phyloP scores from a whole-genome alignment of 2,888 invertebrate species.

The Craniophora ligustri region DNA sequence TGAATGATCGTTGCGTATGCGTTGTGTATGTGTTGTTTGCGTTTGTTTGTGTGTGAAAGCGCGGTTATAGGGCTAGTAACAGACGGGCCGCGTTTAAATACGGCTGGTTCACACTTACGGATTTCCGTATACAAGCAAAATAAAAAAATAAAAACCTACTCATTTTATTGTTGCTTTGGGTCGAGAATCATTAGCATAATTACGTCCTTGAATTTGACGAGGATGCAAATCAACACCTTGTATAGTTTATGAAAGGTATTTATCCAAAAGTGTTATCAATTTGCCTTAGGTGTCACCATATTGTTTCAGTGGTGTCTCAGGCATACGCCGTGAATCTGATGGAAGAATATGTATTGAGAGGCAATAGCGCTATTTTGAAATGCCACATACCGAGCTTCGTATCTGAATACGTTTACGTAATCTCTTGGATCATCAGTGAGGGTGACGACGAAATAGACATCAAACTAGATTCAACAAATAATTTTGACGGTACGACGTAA shows the following conservation, averaged over 20 bases:
- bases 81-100: too few species aligned
- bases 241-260: conserved; percentile 1
- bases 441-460: conserved; percentile 85
- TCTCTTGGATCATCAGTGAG: conserved; percentile 95
- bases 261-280: conserved; percentile 9
- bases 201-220: too few species aligned
- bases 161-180: too few species aligned
- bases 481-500: conserved; percentile 75
- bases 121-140: too few species aligned
- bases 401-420: conserved; percentile 95
- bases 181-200: too few species aligned
- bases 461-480: conserved; percentile 75
- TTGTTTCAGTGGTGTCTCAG: conserved; percentile 96
- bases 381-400: conserved; percentile 98
- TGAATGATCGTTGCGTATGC: too few species aligned
- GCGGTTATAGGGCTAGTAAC: too few species aligned
- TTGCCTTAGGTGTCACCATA: conserved; percentile 41
- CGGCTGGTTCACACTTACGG: too few species aligned
- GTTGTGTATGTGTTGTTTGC: too few species aligned
- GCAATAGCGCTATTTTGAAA: conserved; percentile 97
- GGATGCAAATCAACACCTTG: too few species aligned
- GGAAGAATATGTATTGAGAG: conserved; percentile 97
- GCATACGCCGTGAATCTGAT: conserved; percentile 96
- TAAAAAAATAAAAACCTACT: too few species aligned
- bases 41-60: too few species aligned